Evolutionary conservation across 2,888 invertebrate genomes (phyloP), one percentile per base, ranked within the genome.

Genomic region (Catocala fraxini): DNA sequence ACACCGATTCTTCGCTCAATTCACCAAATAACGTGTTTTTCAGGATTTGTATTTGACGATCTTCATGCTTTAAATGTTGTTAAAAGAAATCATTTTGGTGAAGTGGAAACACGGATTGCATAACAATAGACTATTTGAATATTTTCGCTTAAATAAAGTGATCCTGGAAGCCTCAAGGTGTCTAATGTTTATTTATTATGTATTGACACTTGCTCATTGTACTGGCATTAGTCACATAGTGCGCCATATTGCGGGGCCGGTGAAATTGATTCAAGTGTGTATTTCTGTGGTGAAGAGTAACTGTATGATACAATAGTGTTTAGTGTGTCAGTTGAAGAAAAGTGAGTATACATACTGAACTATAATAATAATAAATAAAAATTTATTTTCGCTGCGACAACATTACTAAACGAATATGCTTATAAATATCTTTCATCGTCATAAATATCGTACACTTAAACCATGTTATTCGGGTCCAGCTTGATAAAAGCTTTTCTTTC

Each of bases 1-100:
- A 91, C 88, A 87, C 85, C 78, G 65, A 87, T 89, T 88, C 82
- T 84, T 82, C 81, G 81, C 82, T 79, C 71, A 72, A 83, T 84
- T 81, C 78, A 81, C 75, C 55, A 81, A 82, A 79, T 74, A 80
- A 73, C 75, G 75, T 81, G 81, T 87, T 87, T 88, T 88, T 70
- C 67, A 73, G 68, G 67, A 72, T 57, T 61, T 77, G 56, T 73
- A 76, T 80, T 80, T 76, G 67, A 63, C 64, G 65, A 78, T 80
- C 73, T 83, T 85, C 83, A 87, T 74, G 82, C 78, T 82, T 68
- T 56, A 59, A 63, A 49, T 63, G 47, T 25, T 60, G 65, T 71
- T 80, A 51, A 81, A 80, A 77, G 65, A 71, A 63, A 70, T 63
- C 55, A 71, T 74, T 75, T 71, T 71, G 68, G 71, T 77, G 70